phyloP scores from a whole-genome alignment of 2,888 invertebrate genomes.

The Cremastinae sp. region DNA sequence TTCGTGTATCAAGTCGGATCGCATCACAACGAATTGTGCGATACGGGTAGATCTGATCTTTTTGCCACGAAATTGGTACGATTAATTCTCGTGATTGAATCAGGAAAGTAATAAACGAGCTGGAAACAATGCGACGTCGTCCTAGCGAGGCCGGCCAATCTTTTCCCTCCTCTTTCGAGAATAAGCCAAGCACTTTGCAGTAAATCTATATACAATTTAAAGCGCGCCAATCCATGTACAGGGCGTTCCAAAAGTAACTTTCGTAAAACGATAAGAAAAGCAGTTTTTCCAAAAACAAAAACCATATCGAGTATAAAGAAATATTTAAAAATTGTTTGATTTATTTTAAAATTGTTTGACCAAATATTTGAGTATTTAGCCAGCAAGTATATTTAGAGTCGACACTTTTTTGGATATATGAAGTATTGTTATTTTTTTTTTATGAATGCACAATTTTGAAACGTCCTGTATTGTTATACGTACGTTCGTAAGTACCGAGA shows the following conservation, averaged over 20 bases:
- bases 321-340: no score
- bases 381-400: no score
- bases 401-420: no score
- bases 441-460: no score
- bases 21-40: constrained; percentile 7
- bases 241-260: not conserved
- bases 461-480: not conserved
- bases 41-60: constrained; percentile 8
- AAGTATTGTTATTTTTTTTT: no score
- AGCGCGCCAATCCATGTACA: not conserved
- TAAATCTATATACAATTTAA: not conserved
- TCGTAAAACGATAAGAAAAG: not conserved
- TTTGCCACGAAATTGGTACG: constrained; percentile 14
- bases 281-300: no score
- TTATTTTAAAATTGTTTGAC: no score
- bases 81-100: constrained; percentile 33
- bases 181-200: not conserved
- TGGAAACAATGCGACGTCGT: constrained; percentile 36
- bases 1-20: not conserved
- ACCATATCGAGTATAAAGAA: no score
- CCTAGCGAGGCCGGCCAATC: constrained; percentile 5
- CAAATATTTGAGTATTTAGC: no score
- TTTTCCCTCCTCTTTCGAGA: constrained; percentile 13
- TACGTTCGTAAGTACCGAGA: not conserved
- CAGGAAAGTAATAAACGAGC: constrained; percentile 26